phyloP scores from a whole-genome alignment of 2,888 invertebrate species.

The Megalurothrips usitatus region DNA sequence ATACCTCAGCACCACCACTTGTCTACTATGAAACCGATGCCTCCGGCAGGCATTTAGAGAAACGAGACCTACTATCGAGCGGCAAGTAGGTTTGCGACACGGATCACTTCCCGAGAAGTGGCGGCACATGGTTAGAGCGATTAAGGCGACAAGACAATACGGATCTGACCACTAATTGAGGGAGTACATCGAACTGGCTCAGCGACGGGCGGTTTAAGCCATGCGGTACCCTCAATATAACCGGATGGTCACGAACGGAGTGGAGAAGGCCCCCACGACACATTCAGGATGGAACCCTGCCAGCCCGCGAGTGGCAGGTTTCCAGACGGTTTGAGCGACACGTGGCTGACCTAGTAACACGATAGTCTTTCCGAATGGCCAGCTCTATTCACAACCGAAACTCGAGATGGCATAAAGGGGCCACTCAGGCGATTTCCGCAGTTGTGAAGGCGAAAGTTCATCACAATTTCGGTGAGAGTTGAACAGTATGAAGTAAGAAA shows the following conservation, averaged over 20 bases:
- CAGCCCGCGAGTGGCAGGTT: not conserved
- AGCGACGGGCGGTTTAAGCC: constrained; percentile 2
- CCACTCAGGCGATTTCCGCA: not conserved
- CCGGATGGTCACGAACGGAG: constrained; percentile 21
- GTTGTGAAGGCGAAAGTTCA: not conserved
- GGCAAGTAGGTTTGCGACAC: not conserved
- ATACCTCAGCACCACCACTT: constrained; percentile 22
- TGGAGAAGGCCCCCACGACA: constrained; percentile 4
- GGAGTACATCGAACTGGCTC: constrained; percentile 3
- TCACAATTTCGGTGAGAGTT: not conserved
- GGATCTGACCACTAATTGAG: constrained; percentile 1
- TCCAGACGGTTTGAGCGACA: not conserved
- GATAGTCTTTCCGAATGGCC: not conserved
- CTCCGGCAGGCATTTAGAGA: not conserved
- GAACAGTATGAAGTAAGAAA: not conserved
- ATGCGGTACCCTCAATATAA: constrained; percentile 13
- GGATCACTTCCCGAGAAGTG: not conserved
- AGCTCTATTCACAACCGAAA: constrained; percentile 2
- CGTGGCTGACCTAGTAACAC: not conserved
- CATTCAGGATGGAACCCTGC: not conserved
- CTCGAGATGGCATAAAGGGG: not conserved
- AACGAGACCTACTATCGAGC: constrained; percentile 10
- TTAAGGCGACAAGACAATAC: not conserved
- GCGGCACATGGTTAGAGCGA: not conserved
- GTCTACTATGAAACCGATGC: constrained; percentile 15